Evolutionary conservation across 2,113 vertebrate species (phyloP), one percentile per base, ranked within the genome.

Genomic region (Oreochromis aureus): DNA sequence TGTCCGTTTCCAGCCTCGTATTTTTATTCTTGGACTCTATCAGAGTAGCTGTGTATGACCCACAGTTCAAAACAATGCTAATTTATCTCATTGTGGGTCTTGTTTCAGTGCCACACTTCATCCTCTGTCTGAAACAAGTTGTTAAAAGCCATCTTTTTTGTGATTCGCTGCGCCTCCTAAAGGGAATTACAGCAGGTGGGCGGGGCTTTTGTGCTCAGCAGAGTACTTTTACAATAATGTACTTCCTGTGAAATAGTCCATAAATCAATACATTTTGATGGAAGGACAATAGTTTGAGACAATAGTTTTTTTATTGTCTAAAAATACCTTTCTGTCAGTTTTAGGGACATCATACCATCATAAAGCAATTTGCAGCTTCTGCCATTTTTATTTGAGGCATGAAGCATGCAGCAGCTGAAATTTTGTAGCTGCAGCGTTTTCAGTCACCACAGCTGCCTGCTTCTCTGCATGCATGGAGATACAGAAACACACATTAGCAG

Each of bases 221-320:
- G 63, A 69, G 19, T 41, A 22, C 63, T 69, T 41, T 22, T 41
- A 22, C 36, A 22, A 6, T 71, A 5, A 71, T 1, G 22, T 27
- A 10, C 39, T 10, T 73, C 7, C n/a, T 41, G 11, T 41, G 63
- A 73, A 10, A 10, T 27, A 24, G 15, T 69, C 3, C 19, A 10
- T 6, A 27, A 10, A 44, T 24, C 24, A 44, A 16, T 24, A 15
- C 0, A 4, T 71, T 71, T 15, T 24, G 61, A 66, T 22, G 2
- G 63, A 41, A 66, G 19, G 34, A 10, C 27, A 27, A 27, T 27
- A 27, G 27, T 27, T 66, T 36, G 34, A 39, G 34, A 66, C 19
- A 39, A 66, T 13, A 19, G 18, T n/a, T 18, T 19, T 36, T 36
- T n/a, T 11, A 7, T 66, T 39, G 2, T 66, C 19, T 19, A 39